These are phyloP conservation scores for Oncorhynchus clarkii DNA, from an alignment of 2,113 vertebrate genomes.

Conservation along the genomic window DNA sequence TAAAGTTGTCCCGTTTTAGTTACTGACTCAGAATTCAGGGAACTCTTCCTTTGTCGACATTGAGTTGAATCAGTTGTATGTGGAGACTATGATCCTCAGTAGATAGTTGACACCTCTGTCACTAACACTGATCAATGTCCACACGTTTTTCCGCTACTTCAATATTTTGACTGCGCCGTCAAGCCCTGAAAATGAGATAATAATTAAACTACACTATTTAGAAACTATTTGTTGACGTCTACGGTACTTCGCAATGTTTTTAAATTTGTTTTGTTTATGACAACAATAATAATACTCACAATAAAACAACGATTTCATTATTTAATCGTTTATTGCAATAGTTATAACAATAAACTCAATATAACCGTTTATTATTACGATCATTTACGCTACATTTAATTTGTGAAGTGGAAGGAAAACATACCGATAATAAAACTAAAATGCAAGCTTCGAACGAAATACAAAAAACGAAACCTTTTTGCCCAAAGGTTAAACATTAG, in stretches of 20 bases:
- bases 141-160: constrained; percentile 17
- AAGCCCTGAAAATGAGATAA: constrained; percentile 30
- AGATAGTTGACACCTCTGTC: constrained; percentile 34
- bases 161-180: constrained; percentile 49
- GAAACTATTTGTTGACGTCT: constrained; percentile 1
- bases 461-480: neutral
- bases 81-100: constrained; percentile 3
- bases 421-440: no score
- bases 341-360: no score
- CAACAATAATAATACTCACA: neutral
- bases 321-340: no score
- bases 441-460: no score
- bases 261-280: neutral
- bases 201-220: neutral
- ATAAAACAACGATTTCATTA: neutral
- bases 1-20: no score
- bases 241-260: neutral
- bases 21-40: no score
- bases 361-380: no score
- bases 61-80: constrained; percentile 1
- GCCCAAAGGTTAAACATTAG: neutral
- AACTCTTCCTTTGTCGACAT: neutral
- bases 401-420: no score
- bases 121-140: constrained; percentile 27
- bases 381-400: no score